These are phyloP conservation scores for Hypomesus transpacificus DNA, from an alignment of 2,113 vertebrate genomes.

Conservation along the genomic window DNA sequence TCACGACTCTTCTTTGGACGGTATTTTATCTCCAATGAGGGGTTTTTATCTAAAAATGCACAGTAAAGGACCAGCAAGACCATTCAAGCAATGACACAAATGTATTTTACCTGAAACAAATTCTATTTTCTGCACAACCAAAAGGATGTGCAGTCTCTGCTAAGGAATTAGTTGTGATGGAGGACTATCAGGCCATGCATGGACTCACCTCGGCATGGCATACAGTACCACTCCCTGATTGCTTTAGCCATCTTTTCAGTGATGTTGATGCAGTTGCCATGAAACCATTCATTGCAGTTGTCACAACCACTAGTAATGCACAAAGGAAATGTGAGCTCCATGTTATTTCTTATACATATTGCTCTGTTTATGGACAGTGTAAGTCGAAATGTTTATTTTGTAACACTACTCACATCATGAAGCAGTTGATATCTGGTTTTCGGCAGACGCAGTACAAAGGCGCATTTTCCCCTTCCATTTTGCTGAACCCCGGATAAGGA, in stretches of 20 bases:
- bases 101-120: background rate
- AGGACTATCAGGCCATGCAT: background rate
- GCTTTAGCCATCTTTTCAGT: conserved; percentile 92
- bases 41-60: conserved; percentile 58
- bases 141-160: no score
- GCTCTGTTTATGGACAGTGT: no score
- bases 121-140: no score
- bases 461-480: conserved; percentile 78
- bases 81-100: background rate
- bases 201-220: conserved; percentile 79
- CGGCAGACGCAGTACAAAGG: conserved; percentile 87
- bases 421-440: conserved; percentile 89
- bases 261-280: conserved; percentile 89
- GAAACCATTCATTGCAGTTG: conserved; percentile 94
- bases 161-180: background rate
- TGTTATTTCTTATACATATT: no score
- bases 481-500: conserved; percentile 56
- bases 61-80: background rate
- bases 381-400: no score
- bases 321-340: background rate
- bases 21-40: conserved; percentile 83
- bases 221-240: conserved; percentile 91
- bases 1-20: conserved; percentile 82
- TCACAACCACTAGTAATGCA: conserved; percentile 81
- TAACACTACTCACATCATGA: conserved; percentile 82